These are phyloP conservation scores for Turritopsis dohrnii DNA, from an alignment of 30 jellyfish, hydroid and myxozoan species.

Conservation along the genomic window DNA sequence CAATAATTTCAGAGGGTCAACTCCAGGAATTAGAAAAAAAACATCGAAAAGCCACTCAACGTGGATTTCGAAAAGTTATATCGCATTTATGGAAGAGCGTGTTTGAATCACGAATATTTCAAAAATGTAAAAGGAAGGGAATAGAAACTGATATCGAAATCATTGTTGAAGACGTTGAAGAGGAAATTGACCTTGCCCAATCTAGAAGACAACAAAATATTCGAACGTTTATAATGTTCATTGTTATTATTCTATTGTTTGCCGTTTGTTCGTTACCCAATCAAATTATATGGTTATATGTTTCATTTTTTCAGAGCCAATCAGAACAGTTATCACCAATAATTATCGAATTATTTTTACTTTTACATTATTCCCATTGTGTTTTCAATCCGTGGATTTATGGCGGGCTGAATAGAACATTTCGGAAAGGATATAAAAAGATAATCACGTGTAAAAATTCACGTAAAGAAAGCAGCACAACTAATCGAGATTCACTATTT, in stretches of 20 bases:
- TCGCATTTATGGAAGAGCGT: not conserved
- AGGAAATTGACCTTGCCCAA: not conserved
- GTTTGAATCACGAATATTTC: not conserved
- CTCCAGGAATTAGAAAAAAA: not conserved
- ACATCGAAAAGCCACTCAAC: not conserved
- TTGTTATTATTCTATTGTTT: not conserved
- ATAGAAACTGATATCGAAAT: not conserved
- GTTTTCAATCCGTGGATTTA: not conserved
- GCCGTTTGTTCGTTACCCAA: slow-evolving; percentile 16
- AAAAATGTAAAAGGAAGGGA: not conserved
- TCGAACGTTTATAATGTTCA: slow-evolving; percentile 10
- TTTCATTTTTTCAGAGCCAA: not conserved
- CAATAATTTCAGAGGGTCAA: not conserved
- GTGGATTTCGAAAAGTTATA: not conserved
- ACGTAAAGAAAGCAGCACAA: not conserved
- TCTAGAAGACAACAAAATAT: slow-evolving; percentile 1
- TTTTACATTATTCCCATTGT: not conserved
- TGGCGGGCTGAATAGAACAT: slow-evolving; percentile 10
- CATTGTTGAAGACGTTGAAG: not conserved
- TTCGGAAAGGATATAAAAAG: not conserved
- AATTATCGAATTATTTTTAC: not conserved
- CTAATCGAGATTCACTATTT: not conserved
- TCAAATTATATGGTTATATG: not conserved
- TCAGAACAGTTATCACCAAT: not conserved
- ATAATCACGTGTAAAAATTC: not conserved